Base-by-base conservation (phyloP, 1,140 invertebrate genomes). In the Drosophila nigrodunni region DNA sequence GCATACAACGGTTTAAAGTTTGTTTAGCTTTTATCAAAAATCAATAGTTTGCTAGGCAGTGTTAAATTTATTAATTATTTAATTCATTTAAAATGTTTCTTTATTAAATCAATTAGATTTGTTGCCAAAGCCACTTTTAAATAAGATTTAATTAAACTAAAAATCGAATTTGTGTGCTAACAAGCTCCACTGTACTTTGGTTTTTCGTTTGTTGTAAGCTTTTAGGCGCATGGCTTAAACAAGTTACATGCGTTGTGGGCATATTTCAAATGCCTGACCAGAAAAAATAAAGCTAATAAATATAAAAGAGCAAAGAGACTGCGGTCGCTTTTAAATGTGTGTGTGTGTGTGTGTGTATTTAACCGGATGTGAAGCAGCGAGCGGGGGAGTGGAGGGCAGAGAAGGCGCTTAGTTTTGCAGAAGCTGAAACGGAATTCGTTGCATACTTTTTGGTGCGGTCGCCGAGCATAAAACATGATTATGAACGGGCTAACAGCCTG, bases 381-480 rank as follows among this genome's bases (percentile, higher is more conserved):
- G 25, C 9, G 41, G 18, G 35, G 0, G 11, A 37, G 18, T 15
- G 15, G 15, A 15, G 15, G 15, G 15, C 15, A 4, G 11, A 37
- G 44, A 21, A 13, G 6, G 18, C 13, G 11, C 39, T 54, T 46
- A 54, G 46, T 60, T 55, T 35, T 30, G 54, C 61, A 35, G 61
- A 39, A 54, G 18, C 39, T 25, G 21, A 54, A 55, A 55, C 61
- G 2, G 44, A 59, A 74, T 72, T 57, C 52, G 50, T 76, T 72
- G 66, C 49, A 55, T 60, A 58, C 77, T 71, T 80, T 80, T 64
- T 54, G 43, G 39, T 60, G 46, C 47, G 65, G 71, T 55, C 47
- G 47, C n/a, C 5, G 50, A 55, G 78, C 73, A 80, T 81, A 80
- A 80, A 81, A 75, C 78, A 73, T 73, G 78, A 80, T 80, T 81